Percentiles rank a stretch among this genome's conserved stretches.
These are phyloP conservation scores for Platysteira castanea DNA, from an alignment of 2,113 vertebrate species.

Conservation along the genomic window DNA sequence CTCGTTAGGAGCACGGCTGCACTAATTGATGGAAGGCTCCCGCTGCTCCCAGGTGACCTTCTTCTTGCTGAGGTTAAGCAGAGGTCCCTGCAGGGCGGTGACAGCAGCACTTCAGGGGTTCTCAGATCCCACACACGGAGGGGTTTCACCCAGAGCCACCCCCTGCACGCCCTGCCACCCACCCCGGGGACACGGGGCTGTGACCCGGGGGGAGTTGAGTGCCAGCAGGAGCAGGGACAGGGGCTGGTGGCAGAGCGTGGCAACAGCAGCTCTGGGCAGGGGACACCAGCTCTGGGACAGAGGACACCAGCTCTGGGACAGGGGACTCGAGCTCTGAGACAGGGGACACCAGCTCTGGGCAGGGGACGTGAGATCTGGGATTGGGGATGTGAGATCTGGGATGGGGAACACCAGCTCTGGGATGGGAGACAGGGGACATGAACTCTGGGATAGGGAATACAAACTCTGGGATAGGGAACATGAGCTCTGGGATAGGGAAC, in stretches of 20 bases:
- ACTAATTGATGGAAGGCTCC: neutral
- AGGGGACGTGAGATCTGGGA: neutral
- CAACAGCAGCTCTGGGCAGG: neutral
- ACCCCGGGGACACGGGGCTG: accelerated
- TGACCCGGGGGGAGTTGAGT: neutral
- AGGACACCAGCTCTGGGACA: too few relatives aligned
- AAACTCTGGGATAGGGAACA: neutral
- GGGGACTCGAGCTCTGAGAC: neutral
- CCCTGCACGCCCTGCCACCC: neutral
- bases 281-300: too few relatives aligned
- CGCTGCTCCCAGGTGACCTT: neutral
- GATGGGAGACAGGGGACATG: accelerated
- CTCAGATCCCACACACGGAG: neutral
- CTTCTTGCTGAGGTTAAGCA: neutral
- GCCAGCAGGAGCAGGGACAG: neutral
- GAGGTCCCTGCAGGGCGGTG: neutral
- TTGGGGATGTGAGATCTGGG: neutral
- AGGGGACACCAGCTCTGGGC: neutral
- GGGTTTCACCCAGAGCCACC: neutral
- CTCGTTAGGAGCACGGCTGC: neutral
- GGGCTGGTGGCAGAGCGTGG: neutral
- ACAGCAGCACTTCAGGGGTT: neutral
- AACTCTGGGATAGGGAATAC: neutral
- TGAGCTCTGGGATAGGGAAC: neutral
- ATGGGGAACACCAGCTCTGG: neutral